Evolutionary conservation across 2,113 vertebrate species (phyloP).

Genomic region (Stictonetta naevosa): DNA sequence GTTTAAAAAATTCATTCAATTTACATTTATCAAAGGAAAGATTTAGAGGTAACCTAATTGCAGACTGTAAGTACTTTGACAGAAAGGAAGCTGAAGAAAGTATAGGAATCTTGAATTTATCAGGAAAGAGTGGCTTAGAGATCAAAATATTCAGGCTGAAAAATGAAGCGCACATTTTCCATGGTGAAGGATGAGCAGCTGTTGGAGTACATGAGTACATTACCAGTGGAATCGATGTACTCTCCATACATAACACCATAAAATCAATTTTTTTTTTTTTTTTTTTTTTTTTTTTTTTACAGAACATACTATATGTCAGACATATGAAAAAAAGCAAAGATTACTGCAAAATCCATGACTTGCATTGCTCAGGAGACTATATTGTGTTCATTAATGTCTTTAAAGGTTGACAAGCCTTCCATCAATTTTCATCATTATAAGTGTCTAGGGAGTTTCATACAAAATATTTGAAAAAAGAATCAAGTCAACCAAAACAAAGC

Average conservation of each 20-base stretch:
- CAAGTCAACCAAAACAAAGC: neutral
- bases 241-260: neutral
- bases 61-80: neutral
- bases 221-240: neutral
- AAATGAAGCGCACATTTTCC: neutral
- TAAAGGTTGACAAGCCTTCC: neutral
- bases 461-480: neutral
- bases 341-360: neutral
- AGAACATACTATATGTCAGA: neutral
- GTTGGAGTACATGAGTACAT: neutral
- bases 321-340: neutral
- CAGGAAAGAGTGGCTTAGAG: neutral
- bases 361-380: neutral
- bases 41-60: neutral
- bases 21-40: neutral
- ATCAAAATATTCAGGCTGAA: neutral
- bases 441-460: neutral
- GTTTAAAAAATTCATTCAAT: neutral
- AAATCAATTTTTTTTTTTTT: neutral
- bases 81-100: neutral
- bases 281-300: neutral
- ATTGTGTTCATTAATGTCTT: neutral
- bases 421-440: neutral
- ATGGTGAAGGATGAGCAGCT: neutral
- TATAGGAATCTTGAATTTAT: neutral